phyloP scores from a whole-genome alignment of 2,113 vertebrate genomes.

The Isurus oxyrinchus region DNA sequence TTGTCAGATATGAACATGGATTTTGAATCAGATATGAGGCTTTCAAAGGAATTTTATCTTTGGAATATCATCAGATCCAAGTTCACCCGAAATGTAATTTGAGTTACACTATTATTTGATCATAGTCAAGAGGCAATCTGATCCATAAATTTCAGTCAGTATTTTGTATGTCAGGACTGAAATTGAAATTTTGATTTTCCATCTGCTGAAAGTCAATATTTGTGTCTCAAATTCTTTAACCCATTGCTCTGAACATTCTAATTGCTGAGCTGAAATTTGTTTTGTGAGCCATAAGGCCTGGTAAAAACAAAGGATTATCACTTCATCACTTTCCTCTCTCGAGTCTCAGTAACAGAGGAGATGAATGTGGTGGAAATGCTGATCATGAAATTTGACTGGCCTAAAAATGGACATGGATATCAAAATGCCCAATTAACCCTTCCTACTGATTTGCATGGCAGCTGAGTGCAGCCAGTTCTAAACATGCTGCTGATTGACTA shows the following conservation, averaged over 20 bases:
- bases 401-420: neutral
- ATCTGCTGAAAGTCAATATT: neutral
- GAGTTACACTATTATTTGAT: neutral
- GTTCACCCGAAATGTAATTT: neutral
- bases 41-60: neutral
- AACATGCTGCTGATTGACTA: too few species aligned
- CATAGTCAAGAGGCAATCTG: neutral
- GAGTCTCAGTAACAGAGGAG: neutral
- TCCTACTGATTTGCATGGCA: too few species aligned
- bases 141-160: neutral
- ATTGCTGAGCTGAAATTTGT: neutral
- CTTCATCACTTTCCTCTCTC: neutral
- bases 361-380: neutral
- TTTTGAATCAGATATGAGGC: neutral
- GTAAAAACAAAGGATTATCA: neutral
- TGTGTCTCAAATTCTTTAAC: neutral
- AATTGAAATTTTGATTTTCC: neutral
- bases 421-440: too few species aligned
- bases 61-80: conserved; percentile 5
- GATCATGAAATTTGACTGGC: neutral
- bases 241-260: neutral
- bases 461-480: too few species aligned
- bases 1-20: neutral
- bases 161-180: neutral
- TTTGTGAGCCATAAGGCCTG: neutral